Base-by-base conservation (phyloP, 1,140 invertebrate species). In the Euura lappo region DNA sequence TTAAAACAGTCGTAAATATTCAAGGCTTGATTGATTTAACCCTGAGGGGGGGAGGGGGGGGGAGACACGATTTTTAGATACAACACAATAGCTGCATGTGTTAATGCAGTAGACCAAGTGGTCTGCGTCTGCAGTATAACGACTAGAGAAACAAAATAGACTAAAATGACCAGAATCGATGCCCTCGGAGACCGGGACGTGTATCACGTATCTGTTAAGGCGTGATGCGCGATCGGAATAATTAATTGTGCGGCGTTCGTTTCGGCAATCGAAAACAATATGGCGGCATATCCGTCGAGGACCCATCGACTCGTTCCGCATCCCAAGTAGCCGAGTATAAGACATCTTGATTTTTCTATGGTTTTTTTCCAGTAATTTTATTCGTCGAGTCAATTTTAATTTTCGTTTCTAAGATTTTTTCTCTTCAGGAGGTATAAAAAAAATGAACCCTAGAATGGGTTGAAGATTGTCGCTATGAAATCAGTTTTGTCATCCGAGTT, bases 261-360 rank as follows among this genome's bases (percentile, higher is more conserved):
- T 60, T 60, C 51, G 51, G 51, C 51, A 60, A 60, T 60, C 51
- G 51, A 60, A 60, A 60, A 60, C 51, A 60, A 60, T 60, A 60
- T 60, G 51, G 51, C 13, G 51, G 51, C 51, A n/a, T 60, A 60
- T 60, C 51, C 51, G 51, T n/a, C 51, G 8, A 60, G 51, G 51
- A 60, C 51, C 51, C 3, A 8, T 8, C 3, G 8, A 60, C 51
- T n/a, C 51, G 51, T 60, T 60, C 10, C 51, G 51, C 51, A 60
- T 60, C 51, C 51, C 10, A 60, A 60, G 51, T 60, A 60, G 51
- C 51, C 51, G 13, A 8, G 10, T n/a, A 11, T n/a, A 60, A n/a
- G 51, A 60, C 51, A 60, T 60, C 51, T 60, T 60, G 51, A 60
- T 3, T 60, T n/a, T n/a, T 60, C 51, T 28, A 28, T 28, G 28